Evolutionary conservation across 2,113 vertebrate genomes (phyloP).

Genomic region (Nothocercus nigrocapillus): DNA sequence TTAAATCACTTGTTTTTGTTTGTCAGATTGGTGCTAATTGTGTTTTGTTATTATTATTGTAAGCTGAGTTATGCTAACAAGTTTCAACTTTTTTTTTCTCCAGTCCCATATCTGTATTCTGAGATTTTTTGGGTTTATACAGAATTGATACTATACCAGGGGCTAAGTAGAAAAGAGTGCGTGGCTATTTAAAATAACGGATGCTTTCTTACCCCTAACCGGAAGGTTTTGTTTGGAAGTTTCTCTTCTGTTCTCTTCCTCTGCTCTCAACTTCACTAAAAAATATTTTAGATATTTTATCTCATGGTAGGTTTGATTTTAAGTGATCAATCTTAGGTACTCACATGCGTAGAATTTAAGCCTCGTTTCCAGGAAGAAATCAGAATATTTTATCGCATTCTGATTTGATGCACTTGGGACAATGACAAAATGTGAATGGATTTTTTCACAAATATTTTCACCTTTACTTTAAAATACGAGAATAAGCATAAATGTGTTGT

Average conservation of each 20-base stretch:
- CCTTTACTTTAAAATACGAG: neutral
- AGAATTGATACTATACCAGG: neutral
- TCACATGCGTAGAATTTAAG: neutral
- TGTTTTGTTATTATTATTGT: neutral
- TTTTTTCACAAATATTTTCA: neutral
- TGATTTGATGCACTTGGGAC: neutral
- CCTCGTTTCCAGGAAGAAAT: neutral
- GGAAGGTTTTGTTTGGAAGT: neutral
- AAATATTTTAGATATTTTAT: neutral
- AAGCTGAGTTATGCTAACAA: neutral
- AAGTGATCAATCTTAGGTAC: neutral
- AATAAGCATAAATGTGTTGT: neutral
- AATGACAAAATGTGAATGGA: neutral
- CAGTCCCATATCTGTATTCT: neutral
- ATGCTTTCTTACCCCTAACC: neutral
- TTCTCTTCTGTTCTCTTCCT: neutral
- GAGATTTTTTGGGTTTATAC: neutral
- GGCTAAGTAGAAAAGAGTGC: neutral
- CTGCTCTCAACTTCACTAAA: neutral
- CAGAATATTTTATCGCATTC: neutral
- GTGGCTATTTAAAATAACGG: neutral
- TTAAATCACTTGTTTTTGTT: conserved; percentile 1
- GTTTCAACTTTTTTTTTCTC: neutral
- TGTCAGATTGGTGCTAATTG: neutral
- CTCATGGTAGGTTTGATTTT: neutral